Conservation (phyloP, 2,797 vertebrate species). For the Amniataba percoides region DNA sequence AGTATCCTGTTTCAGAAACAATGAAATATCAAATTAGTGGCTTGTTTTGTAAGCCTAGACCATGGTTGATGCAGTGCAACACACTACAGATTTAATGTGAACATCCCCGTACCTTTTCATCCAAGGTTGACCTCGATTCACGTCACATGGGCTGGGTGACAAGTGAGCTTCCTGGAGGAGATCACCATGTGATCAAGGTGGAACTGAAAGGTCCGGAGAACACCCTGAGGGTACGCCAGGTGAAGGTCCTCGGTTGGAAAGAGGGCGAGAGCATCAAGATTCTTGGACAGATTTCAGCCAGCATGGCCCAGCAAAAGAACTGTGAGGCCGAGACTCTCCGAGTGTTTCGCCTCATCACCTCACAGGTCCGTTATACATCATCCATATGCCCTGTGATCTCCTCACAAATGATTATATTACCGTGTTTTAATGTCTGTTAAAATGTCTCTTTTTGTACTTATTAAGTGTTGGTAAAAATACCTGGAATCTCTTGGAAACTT, state of each 20-base stretch:
- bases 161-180: conserved; percentile 96
- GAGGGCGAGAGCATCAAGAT: conserved; percentile 98
- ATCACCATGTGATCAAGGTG: conserved; percentile 97
- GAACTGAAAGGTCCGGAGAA: conserved; percentile 99
- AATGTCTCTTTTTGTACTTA: not conserved
- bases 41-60: not conserved
- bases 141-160: conserved; percentile 99
- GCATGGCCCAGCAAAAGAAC: conserved; percentile 97
- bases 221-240: conserved; percentile 96
- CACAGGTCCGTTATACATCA: conserved; percentile 87
- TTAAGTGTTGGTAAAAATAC: not conserved
- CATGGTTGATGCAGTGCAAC: not conserved
- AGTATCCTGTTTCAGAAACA: not conserved
- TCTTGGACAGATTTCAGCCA: conserved; percentile 95
- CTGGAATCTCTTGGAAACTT: not conserved
- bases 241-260: conserved; percentile 98
- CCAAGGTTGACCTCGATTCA: conserved; percentile 95
- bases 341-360: conserved; percentile 98
- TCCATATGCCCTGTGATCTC: too few relatives aligned
- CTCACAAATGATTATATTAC: not conserved
- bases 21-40: not conserved
- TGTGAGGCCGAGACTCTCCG: conserved; percentile 97
- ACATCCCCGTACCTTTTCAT: not conserved
- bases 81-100: not conserved
- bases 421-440: not conserved